Evolutionary conservation across 2,888 invertebrate genomes (phyloP).

Genomic region (Heliconius sara): DNA sequence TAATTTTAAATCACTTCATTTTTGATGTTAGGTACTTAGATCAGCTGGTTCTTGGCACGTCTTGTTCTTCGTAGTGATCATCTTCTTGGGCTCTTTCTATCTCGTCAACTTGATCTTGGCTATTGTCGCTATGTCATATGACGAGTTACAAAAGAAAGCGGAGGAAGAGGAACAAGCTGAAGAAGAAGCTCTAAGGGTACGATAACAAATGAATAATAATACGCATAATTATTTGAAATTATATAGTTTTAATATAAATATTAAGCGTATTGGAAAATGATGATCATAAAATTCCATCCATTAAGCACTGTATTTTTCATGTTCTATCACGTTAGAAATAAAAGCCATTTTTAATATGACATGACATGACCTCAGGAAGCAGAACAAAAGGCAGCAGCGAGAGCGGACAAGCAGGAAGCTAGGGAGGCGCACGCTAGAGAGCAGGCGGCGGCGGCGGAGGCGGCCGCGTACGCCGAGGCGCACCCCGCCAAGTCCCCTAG

Average conservation of each 20-base stretch:
- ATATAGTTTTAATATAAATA: not conserved
- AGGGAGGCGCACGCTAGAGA: slow-evolving; percentile 85
- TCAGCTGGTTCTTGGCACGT: slow-evolving; percentile 99
- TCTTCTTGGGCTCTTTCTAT: slow-evolving; percentile 99
- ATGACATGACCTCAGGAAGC: slow-evolving; percentile 87
- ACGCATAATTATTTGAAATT: too few species aligned
- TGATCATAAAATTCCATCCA: not conserved
- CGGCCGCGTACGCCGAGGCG: slow-evolving; percentile 85
- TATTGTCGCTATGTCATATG: slow-evolving; percentile 99
- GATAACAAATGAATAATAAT: not conserved
- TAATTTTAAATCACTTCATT: not conserved
- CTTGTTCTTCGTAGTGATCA: slow-evolving; percentile 98
- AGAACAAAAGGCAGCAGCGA: slow-evolving; percentile 90
- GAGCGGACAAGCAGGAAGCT: slow-evolving; percentile 86
- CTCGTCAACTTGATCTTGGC: slow-evolving; percentile 99
- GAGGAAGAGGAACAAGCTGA: slow-evolving; percentile 98
- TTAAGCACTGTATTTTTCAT: not conserved
- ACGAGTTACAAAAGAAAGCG: slow-evolving; percentile 98
- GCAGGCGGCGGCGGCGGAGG: slow-evolving; percentile 85
- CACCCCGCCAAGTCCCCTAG: slow-evolving; percentile 94
- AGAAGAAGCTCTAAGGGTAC: slow-evolving; percentile 95
- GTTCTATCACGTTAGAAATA: not conserved
- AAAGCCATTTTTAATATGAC: not conserved
- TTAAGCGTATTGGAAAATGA: not conserved
- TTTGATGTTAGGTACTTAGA: slow-evolving; percentile 88